Evolutionary conservation across 1,140 invertebrate genomes (phyloP).

Genomic region (Drosophila parvula): DNA sequence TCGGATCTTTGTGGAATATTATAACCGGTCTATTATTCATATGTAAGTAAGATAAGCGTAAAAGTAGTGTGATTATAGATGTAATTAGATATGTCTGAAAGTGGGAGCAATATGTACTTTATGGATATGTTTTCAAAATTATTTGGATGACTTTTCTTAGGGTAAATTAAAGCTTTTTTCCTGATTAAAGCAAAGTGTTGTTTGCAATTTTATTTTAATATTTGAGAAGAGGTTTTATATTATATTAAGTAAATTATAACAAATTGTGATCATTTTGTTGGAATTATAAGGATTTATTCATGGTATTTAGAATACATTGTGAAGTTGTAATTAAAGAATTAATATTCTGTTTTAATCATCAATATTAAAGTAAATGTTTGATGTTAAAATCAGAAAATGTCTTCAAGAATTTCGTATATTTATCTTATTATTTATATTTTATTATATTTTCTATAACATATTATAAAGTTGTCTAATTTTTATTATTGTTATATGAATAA

Average conservation of each 20-base stretch:
- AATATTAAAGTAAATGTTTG: not conserved
- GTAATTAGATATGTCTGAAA: not conserved
- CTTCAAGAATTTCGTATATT: not conserved
- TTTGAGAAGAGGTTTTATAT: no score
- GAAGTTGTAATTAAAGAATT: no score
- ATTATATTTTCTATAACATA: not conserved
- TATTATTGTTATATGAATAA: no score
- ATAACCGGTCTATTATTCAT: slow-evolving; percentile 2
- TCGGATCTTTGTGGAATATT: slow-evolving; percentile 8
- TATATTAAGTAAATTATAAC: no score
- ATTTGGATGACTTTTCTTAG: not conserved
- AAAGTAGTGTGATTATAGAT: not conserved
- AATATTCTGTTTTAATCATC: no score
- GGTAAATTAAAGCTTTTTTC: not conserved
- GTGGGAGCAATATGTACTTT: rapidly evolving
- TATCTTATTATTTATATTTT: no score
- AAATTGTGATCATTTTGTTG: not conserved
- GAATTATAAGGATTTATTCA: not conserved
- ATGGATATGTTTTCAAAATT: not conserved
- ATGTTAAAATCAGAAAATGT: not conserved
- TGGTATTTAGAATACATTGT: not conserved
- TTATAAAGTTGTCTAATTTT: not conserved
- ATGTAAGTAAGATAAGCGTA: slow-evolving; percentile 6
- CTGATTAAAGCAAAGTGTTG: not conserved
- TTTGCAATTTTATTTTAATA: not conserved